These are phyloP conservation scores for Limanda limanda DNA, from an alignment of 2,113 vertebrate species.

Conservation along the genomic window DNA sequence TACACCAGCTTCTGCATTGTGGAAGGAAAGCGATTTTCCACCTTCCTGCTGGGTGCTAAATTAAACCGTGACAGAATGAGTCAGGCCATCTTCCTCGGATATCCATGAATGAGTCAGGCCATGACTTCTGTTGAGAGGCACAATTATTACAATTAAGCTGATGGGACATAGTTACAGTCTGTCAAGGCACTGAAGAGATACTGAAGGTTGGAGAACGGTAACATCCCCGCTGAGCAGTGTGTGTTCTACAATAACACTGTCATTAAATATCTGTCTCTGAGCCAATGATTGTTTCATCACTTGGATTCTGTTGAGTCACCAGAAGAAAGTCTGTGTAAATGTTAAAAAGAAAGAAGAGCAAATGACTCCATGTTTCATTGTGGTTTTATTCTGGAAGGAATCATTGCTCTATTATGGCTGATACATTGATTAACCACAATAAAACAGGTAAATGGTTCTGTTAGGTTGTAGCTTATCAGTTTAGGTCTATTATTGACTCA, in stretches of 20 bases:
- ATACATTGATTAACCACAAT: neutral
- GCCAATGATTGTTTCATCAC: no score
- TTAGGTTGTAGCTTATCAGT: neutral
- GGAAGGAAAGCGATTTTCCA: neutral
- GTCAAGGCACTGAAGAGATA: neutral
- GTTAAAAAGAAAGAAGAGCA: no score
- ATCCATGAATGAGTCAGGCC: conserved; percentile 28
- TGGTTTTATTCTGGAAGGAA: no score
- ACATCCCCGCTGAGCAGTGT: neutral
- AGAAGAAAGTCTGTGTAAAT: no score
- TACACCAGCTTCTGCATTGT: neutral
- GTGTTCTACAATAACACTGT: neutral
- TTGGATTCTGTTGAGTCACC: no score
- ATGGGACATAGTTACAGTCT: neutral
- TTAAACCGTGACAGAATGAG: conserved; percentile 23
- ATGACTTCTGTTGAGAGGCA: neutral
- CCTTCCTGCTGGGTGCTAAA: conserved; percentile 11
- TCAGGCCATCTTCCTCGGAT: neutral
- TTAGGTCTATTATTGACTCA: no score
- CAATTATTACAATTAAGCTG: neutral
- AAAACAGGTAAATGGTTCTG: neutral
- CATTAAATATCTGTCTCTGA: no score
- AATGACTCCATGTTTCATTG: no score
- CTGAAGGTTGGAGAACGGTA: neutral
- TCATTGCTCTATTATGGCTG: no score